Base-by-base conservation (phyloP, 2,888 invertebrate genomes). In the Biston stratarius region DNA sequence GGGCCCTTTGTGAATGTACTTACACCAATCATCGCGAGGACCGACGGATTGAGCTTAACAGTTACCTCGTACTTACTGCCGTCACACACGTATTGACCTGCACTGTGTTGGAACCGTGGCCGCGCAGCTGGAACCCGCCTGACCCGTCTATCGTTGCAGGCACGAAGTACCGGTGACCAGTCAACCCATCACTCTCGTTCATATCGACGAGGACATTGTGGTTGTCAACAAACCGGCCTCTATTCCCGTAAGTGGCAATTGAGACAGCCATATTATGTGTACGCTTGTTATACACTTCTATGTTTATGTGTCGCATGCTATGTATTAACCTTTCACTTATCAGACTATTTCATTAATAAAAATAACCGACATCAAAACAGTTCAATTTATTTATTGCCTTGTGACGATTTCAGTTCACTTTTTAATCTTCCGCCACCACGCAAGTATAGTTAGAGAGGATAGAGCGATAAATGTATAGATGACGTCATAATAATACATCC, bases 151-250 rank as follows among this genome's bases (percentile, higher is more conserved):
- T 92, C 92, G 90, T 94, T 94, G 91, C 97, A 98, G 99, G 96
- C 99, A 99, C 96, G 99, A 99, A 96, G 98, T 99, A 95, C 99
- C 99, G 90, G 99, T 99, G 94, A 97, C 98, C 94, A 97, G 97
- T 94, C 97, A 97, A 96, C 97, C 97, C 94, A 98, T 99, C 95
- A 97, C 97, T 95, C 97, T 99, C 95, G 97, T 99, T 91, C 97
- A 98, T 95, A 98, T 99, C 96, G 98, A 98, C 95, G 98, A 99
- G 94, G 99, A 99, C 95, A 96, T 99, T 95, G 97, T 99, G 95
- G 99, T 99, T 95, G 98, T 99, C 95, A 98, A 99, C 96, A 99
- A 99, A 96, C 99, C 99, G 92, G 98, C 99, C 95, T 99, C 99
- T 94, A 98, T 99, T 95, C 99, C 99, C 94, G 98, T 99, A 97